Evolutionary conservation across 2,113 vertebrate species (phyloP).

Genomic region (Melanerpes aurifrons): DNA sequence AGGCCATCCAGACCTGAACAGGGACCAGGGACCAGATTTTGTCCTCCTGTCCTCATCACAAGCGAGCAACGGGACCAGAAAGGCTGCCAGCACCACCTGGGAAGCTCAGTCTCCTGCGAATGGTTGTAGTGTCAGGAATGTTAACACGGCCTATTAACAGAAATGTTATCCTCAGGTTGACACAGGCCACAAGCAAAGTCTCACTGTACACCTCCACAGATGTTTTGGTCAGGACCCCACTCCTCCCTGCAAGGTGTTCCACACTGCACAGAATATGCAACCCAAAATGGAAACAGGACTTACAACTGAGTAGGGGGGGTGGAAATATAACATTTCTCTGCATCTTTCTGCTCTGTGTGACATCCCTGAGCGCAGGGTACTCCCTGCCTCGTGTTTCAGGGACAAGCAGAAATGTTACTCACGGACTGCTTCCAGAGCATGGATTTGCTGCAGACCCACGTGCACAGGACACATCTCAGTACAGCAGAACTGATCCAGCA

Average conservation of each 20-base stretch:
- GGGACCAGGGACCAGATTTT: not conserved
- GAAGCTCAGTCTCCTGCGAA: not conserved
- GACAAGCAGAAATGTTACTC: not conserved
- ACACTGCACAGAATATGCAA: not conserved
- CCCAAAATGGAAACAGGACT: not conserved
- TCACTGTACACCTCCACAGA: not conserved
- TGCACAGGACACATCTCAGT: not conserved
- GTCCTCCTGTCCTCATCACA: not conserved
- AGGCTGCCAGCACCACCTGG: not conserved
- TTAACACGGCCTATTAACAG: not conserved
- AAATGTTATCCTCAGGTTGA: not conserved
- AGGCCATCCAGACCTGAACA: not conserved
- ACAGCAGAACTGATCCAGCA: not conserved
- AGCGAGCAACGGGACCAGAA: not conserved
- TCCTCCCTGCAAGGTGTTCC: not conserved
- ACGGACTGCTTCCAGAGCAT: not conserved
- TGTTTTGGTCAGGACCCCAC: not conserved
- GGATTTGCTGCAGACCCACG: not conserved
- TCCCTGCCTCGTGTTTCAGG: not conserved
- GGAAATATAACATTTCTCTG: not conserved
- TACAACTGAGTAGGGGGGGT: fast-evolving
- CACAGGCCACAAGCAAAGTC: not conserved
- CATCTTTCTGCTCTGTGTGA: not conserved
- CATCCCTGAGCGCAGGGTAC: fast-evolving
- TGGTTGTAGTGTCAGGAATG: not conserved